Percentiles rank a stretch among this genome's conserved stretches.
Evolutionary conservation across 2,888 invertebrate genomes (phyloP).

Genomic region (Troglohyphantes excavatus): DNA sequence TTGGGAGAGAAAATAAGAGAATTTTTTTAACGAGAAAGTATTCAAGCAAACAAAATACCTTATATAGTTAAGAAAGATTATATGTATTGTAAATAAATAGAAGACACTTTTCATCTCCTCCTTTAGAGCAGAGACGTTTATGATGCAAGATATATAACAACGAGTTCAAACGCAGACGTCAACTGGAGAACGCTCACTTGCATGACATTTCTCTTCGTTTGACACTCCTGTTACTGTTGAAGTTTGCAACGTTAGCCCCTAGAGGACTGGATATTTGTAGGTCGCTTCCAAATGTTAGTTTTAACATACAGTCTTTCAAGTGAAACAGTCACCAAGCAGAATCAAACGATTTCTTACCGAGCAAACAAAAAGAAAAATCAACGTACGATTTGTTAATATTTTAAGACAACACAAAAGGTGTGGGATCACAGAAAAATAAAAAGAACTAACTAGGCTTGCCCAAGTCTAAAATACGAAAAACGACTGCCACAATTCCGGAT

Average conservation of each 20-base stretch:
- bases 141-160: constrained; percentile 58
- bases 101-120: constrained; percentile 48
- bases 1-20: constrained; percentile 20
- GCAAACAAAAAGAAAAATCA: constrained; percentile 16
- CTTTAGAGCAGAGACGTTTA: constrained; percentile 38
- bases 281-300: constrained; percentile 76
- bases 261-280: constrained; percentile 75
- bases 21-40: constrained; percentile 62
- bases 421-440: background rate
- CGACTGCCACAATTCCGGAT: constrained; percentile 34
- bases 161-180: constrained; percentile 69
- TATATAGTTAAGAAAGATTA: constrained; percentile 54
- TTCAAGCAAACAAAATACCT: constrained; percentile 49
- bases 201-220: constrained; percentile 64
- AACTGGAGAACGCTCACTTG: constrained; percentile 68
- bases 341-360: constrained; percentile 47
- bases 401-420: constrained; percentile 21
- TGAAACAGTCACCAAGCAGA: constrained; percentile 34
- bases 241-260: constrained; percentile 73
- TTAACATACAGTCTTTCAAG: constrained; percentile 74
- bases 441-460: background rate
- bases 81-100: constrained; percentile 69
- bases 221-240: constrained; percentile 75
- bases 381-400: constrained; percentile 40
- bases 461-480: background rate